phyloP scores from a whole-genome alignment of 2,113 vertebrate genomes.

The Cricetomys ansorgei region DNA sequence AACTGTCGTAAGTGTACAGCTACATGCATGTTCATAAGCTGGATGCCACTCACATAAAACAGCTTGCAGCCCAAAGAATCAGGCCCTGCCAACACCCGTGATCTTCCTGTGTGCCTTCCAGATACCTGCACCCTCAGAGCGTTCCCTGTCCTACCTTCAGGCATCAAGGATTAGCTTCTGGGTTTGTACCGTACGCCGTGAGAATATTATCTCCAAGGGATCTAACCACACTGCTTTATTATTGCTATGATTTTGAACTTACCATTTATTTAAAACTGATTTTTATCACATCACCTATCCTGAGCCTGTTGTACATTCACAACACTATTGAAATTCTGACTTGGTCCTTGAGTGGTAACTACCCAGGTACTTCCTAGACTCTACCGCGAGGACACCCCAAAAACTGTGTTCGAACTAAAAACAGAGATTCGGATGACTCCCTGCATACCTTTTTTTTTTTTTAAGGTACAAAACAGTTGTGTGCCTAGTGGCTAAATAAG shows the following conservation, averaged over 20 bases:
- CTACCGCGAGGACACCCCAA: background rate
- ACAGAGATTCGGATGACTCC: background rate
- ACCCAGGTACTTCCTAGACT: background rate
- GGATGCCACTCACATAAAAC: background rate
- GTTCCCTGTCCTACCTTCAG: background rate
- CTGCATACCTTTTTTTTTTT: too few relatives aligned
- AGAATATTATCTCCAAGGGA: background rate
- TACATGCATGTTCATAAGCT: too few relatives aligned
- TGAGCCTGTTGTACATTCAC: background rate
- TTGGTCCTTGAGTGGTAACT: background rate
- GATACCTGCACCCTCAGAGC: background rate
- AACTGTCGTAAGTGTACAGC: too few relatives aligned
- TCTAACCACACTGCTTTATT: background rate
- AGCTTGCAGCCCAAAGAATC: background rate
- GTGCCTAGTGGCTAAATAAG: background rate
- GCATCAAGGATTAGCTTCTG: background rate
- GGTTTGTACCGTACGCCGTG: background rate
- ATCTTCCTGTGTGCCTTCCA: too few relatives aligned
- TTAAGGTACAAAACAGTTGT: background rate
- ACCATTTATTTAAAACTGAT: background rate
- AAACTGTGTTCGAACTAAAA: background rate
- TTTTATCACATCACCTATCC: background rate
- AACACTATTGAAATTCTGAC: background rate
- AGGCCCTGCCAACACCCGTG: background rate
- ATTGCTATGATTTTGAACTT: background rate